Conservation (phyloP, 2,797 vertebrate genomes). For the Poecilia wingei region DNA sequence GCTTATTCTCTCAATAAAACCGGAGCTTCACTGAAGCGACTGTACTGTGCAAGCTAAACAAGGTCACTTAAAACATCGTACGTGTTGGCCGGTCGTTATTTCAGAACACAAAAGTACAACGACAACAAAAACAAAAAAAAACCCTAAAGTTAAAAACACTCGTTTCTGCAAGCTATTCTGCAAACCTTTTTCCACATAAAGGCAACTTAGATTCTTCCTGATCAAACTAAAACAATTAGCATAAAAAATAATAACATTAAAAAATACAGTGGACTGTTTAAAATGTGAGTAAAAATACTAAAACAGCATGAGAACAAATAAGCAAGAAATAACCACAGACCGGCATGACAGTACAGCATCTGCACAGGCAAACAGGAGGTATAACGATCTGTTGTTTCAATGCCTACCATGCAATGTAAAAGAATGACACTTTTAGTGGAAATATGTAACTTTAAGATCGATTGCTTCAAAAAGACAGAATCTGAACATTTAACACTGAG, state of each 20-base stretch:
- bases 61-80: conserved; percentile 76
- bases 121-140: conserved; percentile 1
- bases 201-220: conserved; percentile 57
- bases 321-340: not conserved
- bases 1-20: conserved; percentile 42
- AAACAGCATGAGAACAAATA: conserved; percentile 38
- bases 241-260: not conserved
- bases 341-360: conserved; percentile 27
- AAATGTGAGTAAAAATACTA: conserved; percentile 2
- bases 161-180: conserved; percentile 18
- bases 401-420: conserved; percentile 15
- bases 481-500: not conserved
- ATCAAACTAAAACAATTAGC: conserved; percentile 24
- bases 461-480: not conserved
- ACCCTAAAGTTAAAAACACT: conserved; percentile 1
- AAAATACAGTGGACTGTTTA: conserved; percentile 8
- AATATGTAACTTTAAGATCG: too few species aligned
- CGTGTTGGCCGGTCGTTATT: conserved; percentile 34
- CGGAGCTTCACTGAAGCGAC: conserved; percentile 74
- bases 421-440: not conserved
- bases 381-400: not conserved
- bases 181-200: conserved; percentile 54
- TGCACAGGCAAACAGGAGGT: conserved; percentile 26
- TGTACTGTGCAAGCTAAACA: conserved; percentile 74
- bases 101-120: conserved; percentile 33